Evolutionary conservation across 2,888 invertebrate species (phyloP).

Genomic region (Drosophila atripex): DNA sequence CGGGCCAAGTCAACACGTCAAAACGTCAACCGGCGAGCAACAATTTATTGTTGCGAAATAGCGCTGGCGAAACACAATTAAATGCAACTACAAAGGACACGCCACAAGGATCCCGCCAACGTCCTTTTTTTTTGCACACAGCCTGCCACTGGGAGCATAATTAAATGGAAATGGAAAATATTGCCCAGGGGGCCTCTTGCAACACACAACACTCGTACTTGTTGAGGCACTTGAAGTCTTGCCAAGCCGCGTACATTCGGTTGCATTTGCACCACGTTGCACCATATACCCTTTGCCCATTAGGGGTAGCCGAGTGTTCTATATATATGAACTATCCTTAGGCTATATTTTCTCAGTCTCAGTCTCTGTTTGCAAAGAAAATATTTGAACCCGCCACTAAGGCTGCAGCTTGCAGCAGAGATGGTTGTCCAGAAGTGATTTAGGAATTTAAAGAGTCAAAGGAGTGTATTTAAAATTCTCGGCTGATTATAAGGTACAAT

Average conservation of each 20-base stretch:
- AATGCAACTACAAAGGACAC: constrained; percentile 61
- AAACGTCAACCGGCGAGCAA: constrained; percentile 41
- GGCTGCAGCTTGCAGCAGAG: not conserved
- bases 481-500: not conserved
- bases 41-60: constrained; percentile 71
- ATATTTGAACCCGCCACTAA: not conserved
- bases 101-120: constrained; percentile 36
- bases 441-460: not conserved
- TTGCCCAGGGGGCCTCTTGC: constrained; percentile 27
- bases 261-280: constrained; percentile 22
- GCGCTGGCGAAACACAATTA: constrained; percentile 70
- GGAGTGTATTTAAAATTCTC: not conserved
- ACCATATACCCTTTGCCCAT: constrained; percentile 10
- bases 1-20: constrained; percentile 36
- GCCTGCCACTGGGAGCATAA: constrained; percentile 53
- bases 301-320: constrained; percentile 9
- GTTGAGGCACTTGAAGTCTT: constrained; percentile 47
- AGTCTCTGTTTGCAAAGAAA: not conserved
- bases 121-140: constrained; percentile 7
- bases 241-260: constrained; percentile 43
- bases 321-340: constrained; percentile 7
- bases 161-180: constrained; percentile 69
- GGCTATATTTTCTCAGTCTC: not conserved
- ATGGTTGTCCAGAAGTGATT: not conserved
- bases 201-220: constrained; percentile 40